Percentiles rank a stretch among this genome's conserved stretches.
phyloP scores from a whole-genome alignment of 2,797 vertebrate genomes.

The Intellagama lesueurii region DNA sequence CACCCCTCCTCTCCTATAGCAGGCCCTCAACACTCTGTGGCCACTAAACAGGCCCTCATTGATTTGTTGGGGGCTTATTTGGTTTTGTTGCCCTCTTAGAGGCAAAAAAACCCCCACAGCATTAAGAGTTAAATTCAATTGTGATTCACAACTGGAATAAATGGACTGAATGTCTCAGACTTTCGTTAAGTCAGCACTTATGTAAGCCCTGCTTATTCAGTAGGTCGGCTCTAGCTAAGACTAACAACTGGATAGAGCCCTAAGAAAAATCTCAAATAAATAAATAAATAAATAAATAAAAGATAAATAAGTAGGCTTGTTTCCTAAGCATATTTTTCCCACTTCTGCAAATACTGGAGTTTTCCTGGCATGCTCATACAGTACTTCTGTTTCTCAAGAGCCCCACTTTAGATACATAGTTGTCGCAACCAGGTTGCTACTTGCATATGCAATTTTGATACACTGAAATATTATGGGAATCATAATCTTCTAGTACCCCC shows the following conservation, averaged over 20 bases:
- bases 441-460: background rate
- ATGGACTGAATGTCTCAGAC: too few relatives aligned
- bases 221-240: too few relatives aligned
- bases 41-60: background rate
- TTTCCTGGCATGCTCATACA: background rate
- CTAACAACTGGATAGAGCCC: too few relatives aligned
- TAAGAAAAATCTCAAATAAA: background rate
- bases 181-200: too few relatives aligned
- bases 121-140: too few relatives aligned
- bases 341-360: background rate
- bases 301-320: background rate
- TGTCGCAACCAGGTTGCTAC: background rate
- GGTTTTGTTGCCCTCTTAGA: background rate
- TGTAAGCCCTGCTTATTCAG: too few relatives aligned
- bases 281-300: background rate
- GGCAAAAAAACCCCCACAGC: too few relatives aligned
- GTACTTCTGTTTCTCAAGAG: background rate
- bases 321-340: background rate
- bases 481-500: too few relatives aligned
- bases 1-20: too few relatives aligned
- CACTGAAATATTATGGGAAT: background rate
- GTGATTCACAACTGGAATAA: too few relatives aligned
- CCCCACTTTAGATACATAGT: background rate
- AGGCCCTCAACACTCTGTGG: background rate
- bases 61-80: background rate